Evolutionary conservation across 2,797 vertebrate species (phyloP).

Genomic region (Allobates femoralis): DNA sequence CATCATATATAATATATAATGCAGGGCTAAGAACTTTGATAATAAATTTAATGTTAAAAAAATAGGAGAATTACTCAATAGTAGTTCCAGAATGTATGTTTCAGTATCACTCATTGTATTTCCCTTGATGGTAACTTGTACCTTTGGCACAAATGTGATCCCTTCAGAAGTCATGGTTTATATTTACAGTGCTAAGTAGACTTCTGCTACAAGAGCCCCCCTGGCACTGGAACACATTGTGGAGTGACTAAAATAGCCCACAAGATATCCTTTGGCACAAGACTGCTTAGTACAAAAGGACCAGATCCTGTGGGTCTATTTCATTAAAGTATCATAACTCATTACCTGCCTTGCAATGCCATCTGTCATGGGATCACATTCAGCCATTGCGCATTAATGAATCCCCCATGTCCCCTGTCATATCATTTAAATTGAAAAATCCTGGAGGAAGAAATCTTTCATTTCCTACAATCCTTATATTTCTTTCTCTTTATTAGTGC

Average conservation of each 20-base stretch:
- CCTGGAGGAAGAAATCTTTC: slow-evolving; percentile 12
- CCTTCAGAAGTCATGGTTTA: slow-evolving; percentile 9
- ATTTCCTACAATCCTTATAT: slow-evolving; percentile 9
- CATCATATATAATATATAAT: too few species aligned
- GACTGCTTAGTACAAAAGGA: slow-evolving; percentile 34
- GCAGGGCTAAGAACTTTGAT: too few species aligned
- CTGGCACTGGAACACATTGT: slow-evolving; percentile 29
- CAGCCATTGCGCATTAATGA: slow-evolving; percentile 40
- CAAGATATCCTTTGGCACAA: slow-evolving; percentile 29
- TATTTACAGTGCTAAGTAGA: slow-evolving; percentile 18
- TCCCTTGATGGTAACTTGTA: slow-evolving; percentile 20
- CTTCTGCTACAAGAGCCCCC: slow-evolving; percentile 17
- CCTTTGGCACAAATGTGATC: slow-evolving; percentile 17
- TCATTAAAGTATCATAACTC: slow-evolving; percentile 50
- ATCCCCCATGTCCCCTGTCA: slow-evolving; percentile 37
- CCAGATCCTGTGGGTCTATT: slow-evolving; percentile 34
- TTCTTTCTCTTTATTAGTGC: slow-evolving; percentile 1
- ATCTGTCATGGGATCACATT: slow-evolving; percentile 37
- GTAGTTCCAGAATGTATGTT: slow-evolving; percentile 12
- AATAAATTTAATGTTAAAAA: too few species aligned
- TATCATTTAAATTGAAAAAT: slow-evolving; percentile 48
- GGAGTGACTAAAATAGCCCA: slow-evolving; percentile 22
- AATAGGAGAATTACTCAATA: neutral
- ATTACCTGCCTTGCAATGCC: slow-evolving; percentile 34
- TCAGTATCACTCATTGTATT: neutral